Percentiles rank a stretch among this genome's conserved stretches.
phyloP scores from a whole-genome alignment of 2,113 vertebrate species.

The Plecotus auritus region DNA sequence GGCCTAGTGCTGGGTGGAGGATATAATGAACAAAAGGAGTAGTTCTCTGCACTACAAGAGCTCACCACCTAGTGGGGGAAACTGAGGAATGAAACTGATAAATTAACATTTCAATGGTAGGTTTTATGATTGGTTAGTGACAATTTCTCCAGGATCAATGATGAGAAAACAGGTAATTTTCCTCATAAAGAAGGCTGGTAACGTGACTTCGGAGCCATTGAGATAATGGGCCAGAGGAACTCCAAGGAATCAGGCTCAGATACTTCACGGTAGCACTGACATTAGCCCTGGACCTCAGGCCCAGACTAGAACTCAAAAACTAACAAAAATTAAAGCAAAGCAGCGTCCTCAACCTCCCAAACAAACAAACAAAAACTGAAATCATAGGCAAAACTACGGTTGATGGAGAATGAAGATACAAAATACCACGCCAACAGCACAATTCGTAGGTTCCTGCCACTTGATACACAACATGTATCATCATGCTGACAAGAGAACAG shows the following conservation, averaged over 20 bases:
- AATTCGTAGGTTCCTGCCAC: neutral
- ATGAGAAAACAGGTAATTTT: neutral
- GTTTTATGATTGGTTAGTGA: neutral
- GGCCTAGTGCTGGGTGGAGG: neutral
- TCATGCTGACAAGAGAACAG: conserved; percentile 13
- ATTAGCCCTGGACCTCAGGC: neutral
- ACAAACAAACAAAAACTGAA: neutral
- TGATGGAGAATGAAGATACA: neutral
- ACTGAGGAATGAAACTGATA: neutral
- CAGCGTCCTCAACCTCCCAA: neutral
- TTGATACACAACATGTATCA: neutral
- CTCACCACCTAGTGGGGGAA: neutral
- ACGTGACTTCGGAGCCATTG: neutral
- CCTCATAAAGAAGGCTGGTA: neutral
- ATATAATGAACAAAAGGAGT: neutral
- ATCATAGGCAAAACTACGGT: neutral
- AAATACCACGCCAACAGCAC: neutral
- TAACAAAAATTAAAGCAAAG: neutral
- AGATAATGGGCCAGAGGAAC: neutral
- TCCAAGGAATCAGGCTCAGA: neutral
- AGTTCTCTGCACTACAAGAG: neutral
- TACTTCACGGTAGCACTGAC: neutral
- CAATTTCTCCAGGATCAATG: neutral
- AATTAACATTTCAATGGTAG: neutral
- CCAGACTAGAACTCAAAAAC: neutral